Conservation (phyloP, 1,140 invertebrate genomes). For the Araneus ventricosus region DNA sequence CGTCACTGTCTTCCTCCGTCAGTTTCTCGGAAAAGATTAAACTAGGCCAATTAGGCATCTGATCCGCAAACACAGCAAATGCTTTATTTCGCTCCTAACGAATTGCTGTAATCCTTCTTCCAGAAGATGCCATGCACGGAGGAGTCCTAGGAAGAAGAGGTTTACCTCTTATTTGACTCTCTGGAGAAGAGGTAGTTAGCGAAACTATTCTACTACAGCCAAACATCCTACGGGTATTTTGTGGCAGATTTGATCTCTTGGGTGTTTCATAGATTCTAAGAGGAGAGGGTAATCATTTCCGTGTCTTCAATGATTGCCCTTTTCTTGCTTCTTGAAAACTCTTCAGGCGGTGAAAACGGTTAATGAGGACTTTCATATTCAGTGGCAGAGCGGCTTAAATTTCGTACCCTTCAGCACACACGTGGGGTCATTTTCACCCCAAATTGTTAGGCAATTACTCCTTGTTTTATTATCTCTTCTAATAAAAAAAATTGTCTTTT, state of each 20-base stretch:
- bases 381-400: too few species aligned
- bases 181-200: background rate
- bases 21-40: background rate
- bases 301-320: background rate
- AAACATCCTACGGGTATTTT: background rate
- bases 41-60: conserved; percentile 40
- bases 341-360: too few species aligned
- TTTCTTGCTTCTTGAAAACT: background rate
- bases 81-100: conserved; percentile 32
- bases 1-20: background rate
- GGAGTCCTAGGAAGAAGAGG: background rate
- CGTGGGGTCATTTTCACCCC: too few species aligned
- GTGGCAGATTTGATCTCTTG: background rate
- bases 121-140: background rate
- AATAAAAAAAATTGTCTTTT: too few species aligned
- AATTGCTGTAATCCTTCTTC: conserved; percentile 45
- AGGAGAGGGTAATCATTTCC: background rate
- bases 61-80: conserved; percentile 49
- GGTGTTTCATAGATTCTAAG: background rate
- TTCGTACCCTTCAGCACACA: too few species aligned
- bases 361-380: too few species aligned
- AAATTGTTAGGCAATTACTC: too few species aligned
- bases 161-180: background rate
- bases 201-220: background rate
- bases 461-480: too few species aligned